Base-by-base conservation (phyloP, 2,797 vertebrate genomes). In the Paedocypris micromegethes region DNA sequence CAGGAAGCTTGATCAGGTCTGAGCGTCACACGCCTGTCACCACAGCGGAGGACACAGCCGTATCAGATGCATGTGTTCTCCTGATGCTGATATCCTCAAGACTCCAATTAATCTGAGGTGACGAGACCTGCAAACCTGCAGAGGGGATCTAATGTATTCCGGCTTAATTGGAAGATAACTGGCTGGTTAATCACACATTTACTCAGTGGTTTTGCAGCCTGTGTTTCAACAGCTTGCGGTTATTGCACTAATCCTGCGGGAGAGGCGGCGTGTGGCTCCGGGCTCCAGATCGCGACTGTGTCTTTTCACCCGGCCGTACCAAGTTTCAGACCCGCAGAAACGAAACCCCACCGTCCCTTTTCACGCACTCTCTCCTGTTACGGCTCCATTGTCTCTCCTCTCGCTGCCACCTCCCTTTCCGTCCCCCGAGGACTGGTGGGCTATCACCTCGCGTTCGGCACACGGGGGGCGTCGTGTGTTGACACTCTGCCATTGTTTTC, bases 161-260 rank as follows among this genome's bases (percentile, higher is more conserved):
- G 37, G 4, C 56, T 63, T 75, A 73, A 76, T 76, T 60, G 73
- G 55, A 74, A 61, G 56, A 64, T 69, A 66, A 64, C 62, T 66
- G 66, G 65, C 72, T 76, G 61, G 74, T 72, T 78, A 74, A 78
- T 78, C 70, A 62, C 64, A 63, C 62, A 59, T 74, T 72, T 70
- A 72, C 68, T 72, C 69, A 45, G 41, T 50, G 53, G 63, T 58
- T 65, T 45, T 60, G 53, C 68, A 63, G 9, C 3, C 41, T 66
- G 43, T 59, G 50, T 70, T 66, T 74, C 72, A 72, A 62, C 72
- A 69, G 72, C 68, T 72, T 70, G 68, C 37, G 72, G 74, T 78
- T 78, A 78, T 78, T 76, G 77, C 74, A 72, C 72, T 69, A 58
- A 53, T 70, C 72, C 77, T 72, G 47, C 2, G 77, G 74, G 77